These are phyloP conservation scores for Sebastes elongatus DNA, from an alignment of 2,797 vertebrate species.

Conservation along the genomic window DNA sequence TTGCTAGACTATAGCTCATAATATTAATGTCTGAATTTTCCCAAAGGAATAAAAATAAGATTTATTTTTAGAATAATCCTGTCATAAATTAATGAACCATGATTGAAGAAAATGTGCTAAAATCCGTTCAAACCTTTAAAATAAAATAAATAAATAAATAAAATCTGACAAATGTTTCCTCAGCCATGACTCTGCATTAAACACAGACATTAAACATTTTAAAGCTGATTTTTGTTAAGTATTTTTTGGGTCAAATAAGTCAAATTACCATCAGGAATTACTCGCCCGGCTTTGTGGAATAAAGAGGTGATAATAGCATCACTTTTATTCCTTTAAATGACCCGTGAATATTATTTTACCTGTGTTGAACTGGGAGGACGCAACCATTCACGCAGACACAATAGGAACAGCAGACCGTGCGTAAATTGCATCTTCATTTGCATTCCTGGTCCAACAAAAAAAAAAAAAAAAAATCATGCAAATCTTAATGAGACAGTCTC, in stretches of 20 bases:
- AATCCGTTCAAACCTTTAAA: not conserved
- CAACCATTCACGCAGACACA: slow-evolving; percentile 79
- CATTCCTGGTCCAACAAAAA: slow-evolving; percentile 73
- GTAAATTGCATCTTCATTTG: slow-evolving; percentile 86
- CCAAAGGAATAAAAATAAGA: not conserved
- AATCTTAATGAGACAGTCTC: slow-evolving; percentile 86
- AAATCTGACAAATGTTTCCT: not conserved
- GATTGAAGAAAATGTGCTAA: not conserved
- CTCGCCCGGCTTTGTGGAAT: slow-evolving; percentile 51
- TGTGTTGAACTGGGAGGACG: slow-evolving; percentile 81
- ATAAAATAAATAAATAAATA: not conserved
- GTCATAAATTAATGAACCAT: not conserved
- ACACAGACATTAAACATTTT: slow-evolving; percentile 37
- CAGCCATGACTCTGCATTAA: slow-evolving; percentile 35
- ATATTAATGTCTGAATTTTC: not conserved
- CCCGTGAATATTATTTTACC: slow-evolving; percentile 85
- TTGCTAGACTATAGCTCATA: slow-evolving; percentile 20
- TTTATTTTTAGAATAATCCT: not conserved
- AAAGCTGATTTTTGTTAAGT: slow-evolving; percentile 14
- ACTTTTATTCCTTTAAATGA: slow-evolving; percentile 78
- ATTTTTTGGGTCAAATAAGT: slow-evolving; percentile 54
- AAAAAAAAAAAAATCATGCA: slow-evolving; percentile 72
- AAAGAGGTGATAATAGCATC: slow-evolving; percentile 68
- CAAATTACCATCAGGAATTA: slow-evolving; percentile 49
- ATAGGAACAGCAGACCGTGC: slow-evolving; percentile 84